These are phyloP conservation scores for Vespertilio murinus DNA, from an alignment of 2,797 vertebrate genomes.

Conservation along the genomic window DNA sequence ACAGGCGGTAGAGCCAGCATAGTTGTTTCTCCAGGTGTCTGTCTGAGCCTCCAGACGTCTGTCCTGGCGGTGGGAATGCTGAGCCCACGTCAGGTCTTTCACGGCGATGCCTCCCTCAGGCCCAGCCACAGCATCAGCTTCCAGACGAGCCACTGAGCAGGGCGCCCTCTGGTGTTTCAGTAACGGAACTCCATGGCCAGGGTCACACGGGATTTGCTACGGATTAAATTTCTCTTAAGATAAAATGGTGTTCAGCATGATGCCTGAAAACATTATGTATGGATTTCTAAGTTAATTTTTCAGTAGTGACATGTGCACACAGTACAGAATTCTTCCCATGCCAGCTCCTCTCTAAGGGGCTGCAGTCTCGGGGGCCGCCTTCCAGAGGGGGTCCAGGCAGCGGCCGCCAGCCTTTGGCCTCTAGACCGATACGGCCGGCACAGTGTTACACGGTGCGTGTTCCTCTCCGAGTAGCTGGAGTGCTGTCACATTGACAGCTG, in stretches of 20 bases:
- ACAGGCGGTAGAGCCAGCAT: background rate
- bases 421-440: background rate
- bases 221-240: background rate
- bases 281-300: background rate
- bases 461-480: background rate
- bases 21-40: background rate
- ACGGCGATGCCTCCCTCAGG: background rate
- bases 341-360: background rate
- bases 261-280: background rate
- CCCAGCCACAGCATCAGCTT: background rate
- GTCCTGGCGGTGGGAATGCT: background rate
- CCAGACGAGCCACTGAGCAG: constrained; percentile 37
- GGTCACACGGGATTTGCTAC: background rate
- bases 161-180: constrained; percentile 47
- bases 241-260: background rate
- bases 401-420: too few species aligned
- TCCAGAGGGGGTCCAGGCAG: background rate
- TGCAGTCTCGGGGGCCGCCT: background rate
- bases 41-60: background rate
- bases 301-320: background rate
- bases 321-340: background rate
- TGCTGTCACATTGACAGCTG: background rate
- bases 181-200: constrained; percentile 14
- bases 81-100: background rate
- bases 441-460: background rate